Percentiles rank a stretch among this genome's conserved stretches.
Evolutionary conservation across 2,113 vertebrate genomes (phyloP).

Genomic region (Fukomys damarensis): DNA sequence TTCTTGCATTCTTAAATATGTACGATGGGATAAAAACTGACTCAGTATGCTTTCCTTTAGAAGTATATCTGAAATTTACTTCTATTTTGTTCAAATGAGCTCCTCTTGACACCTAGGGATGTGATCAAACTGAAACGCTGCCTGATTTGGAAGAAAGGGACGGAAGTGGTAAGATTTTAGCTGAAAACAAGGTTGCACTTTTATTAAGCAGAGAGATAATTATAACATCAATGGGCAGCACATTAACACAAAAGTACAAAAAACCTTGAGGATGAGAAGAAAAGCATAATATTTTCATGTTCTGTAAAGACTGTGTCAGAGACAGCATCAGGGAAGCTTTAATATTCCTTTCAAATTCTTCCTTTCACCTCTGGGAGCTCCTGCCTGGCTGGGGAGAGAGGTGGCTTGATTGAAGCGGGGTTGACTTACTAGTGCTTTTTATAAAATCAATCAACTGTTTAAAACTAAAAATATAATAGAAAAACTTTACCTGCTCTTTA

Average conservation of each 20-base stretch:
- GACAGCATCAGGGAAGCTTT: neutral
- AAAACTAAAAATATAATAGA: neutral
- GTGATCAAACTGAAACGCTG: neutral
- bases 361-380: neutral
- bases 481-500: neutral
- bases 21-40: neutral
- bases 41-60: neutral
- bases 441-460: neutral
- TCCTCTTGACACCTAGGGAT: neutral
- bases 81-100: neutral
- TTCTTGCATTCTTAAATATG: neutral
- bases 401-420: neutral
- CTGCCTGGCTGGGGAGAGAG: neutral
- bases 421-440: neutral
- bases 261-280: slow-evolving; percentile 28
- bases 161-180: neutral
- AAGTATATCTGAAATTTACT: neutral
- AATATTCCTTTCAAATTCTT: neutral
- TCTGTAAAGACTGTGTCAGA: neutral
- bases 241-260: slow-evolving; percentile 42
- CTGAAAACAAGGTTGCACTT: slow-evolving; percentile 33
- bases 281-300: neutral
- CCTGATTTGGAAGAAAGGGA: neutral
- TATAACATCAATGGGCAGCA: neutral
- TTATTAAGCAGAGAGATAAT: slow-evolving; percentile 49